Evolutionary conservation across 2,888 invertebrate species (phyloP).

Genomic region (Thelaira solivaga): DNA sequence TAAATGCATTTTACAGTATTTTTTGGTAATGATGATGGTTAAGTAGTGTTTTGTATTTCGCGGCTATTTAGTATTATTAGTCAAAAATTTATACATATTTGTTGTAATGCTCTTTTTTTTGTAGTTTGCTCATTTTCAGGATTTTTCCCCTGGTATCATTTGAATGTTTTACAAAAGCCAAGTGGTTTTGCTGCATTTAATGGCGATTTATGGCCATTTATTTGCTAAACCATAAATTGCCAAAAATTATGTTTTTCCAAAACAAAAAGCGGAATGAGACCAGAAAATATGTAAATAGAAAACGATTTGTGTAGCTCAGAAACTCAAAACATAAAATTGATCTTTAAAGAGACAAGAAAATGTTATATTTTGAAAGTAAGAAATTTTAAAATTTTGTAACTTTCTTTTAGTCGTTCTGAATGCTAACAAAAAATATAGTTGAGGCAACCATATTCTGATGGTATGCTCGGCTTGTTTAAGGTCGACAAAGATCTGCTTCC

Average conservation of each 20-base stretch:
- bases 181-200: constrained; percentile 69
- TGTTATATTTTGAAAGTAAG: no score
- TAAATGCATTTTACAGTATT: constrained; percentile 33
- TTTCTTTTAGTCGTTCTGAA: no score
- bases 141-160: constrained; percentile 19
- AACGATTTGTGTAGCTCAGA: constrained; percentile 30
- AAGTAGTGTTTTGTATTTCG: constrained; percentile 63
- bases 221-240: constrained; percentile 57
- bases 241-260: constrained; percentile 46
- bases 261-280: background rate
- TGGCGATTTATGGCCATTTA: constrained; percentile 69
- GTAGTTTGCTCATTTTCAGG: constrained; percentile 31
- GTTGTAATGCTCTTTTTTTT: background rate
- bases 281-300: background rate
- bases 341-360: no score
- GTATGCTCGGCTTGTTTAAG: no score
- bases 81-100: constrained; percentile 66
- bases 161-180: constrained; percentile 61
- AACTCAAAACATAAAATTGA: no score
- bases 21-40: constrained; percentile 59
- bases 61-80: constrained; percentile 71
- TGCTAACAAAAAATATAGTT: no score
- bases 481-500: no score
- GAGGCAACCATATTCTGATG: no score
- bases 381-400: no score